A percentile compares a stretch with the other conserved stretches of the same genome.
phyloP scores from a whole-genome alignment of 1,140 invertebrate species.

The Tribolium madens region DNA sequence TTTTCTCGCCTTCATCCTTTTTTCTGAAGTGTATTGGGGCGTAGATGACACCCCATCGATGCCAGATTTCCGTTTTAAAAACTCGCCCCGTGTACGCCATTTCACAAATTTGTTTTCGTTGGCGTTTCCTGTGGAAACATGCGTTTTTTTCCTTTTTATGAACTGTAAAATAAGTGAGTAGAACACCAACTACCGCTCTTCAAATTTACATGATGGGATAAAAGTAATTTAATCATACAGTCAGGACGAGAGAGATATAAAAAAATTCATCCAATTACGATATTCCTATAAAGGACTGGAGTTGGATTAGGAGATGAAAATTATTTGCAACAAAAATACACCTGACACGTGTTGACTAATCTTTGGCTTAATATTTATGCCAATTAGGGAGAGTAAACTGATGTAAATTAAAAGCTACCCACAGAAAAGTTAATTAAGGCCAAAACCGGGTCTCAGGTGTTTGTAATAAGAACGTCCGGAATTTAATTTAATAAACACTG shows the following conservation, averaged over 20 bases:
- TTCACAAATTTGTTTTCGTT: constrained; percentile 26
- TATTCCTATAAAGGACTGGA: not conserved
- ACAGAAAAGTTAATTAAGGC: not conserved
- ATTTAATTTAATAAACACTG: not conserved
- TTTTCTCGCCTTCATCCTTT: not conserved
- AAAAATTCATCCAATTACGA: constrained; percentile 44
- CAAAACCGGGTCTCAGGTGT: not conserved
- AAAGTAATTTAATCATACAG: constrained; percentile 40
- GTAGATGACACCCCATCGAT: not conserved
- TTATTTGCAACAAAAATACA: too few species aligned
- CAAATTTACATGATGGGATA: constrained; percentile 44
- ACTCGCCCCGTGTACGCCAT: not conserved
- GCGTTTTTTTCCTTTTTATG: constrained; percentile 9
- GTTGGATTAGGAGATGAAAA: too few species aligned
- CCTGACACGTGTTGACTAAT: too few species aligned
- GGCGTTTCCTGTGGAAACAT: not conserved
- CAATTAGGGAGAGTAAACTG: not conserved
- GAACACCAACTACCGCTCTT: constrained; percentile 21
- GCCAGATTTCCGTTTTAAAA: not conserved
- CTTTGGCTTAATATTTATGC: too few species aligned
- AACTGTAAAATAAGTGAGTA: constrained; percentile 32
- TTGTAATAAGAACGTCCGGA: not conserved
- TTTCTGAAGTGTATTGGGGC: not conserved
- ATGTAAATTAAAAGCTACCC: not conserved
- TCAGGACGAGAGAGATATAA: constrained; percentile 15